Evolutionary conservation across 2,113 vertebrate species (phyloP).

Genomic region (Tauraco erythrolophus): DNA sequence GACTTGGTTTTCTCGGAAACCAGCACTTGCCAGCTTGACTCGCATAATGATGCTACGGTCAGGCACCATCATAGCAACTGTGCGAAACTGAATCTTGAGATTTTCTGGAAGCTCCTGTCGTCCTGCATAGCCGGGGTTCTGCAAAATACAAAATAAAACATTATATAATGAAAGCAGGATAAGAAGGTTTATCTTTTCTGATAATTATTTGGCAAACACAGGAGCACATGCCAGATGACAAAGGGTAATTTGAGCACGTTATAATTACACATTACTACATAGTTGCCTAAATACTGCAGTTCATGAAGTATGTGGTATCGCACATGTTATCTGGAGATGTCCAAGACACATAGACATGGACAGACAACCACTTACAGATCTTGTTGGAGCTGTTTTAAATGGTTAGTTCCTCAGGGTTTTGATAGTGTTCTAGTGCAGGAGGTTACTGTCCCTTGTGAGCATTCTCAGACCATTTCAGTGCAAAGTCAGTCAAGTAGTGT

Average conservation of each 20-base stretch:
- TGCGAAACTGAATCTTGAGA: constrained; percentile 77
- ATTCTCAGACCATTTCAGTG: neutral
- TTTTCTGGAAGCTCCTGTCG: constrained; percentile 78
- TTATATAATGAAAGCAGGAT: neutral
- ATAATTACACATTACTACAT: neutral
- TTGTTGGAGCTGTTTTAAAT: neutral
- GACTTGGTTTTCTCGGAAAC: constrained; percentile 76
- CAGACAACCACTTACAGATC: neutral
- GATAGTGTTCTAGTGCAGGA: neutral
- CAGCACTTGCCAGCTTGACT: constrained; percentile 77
- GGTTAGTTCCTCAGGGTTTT: neutral
- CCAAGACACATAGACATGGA: neutral
- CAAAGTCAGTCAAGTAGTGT: neutral
- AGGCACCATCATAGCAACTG: constrained; percentile 78
- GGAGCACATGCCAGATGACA: neutral
- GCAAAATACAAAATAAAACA: neutral
- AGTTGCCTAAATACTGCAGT: neutral
- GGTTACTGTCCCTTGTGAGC: neutral
- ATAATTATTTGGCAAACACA: neutral
- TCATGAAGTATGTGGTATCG: neutral
- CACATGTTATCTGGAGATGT: neutral
- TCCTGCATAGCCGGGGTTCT: constrained; percentile 77
- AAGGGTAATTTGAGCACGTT: neutral
- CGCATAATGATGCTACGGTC: constrained; percentile 77
- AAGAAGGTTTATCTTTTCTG: neutral